Evolutionary conservation across 2,113 vertebrate species (phyloP).

Genomic region (Apistogramma diplotaenia): DNA sequence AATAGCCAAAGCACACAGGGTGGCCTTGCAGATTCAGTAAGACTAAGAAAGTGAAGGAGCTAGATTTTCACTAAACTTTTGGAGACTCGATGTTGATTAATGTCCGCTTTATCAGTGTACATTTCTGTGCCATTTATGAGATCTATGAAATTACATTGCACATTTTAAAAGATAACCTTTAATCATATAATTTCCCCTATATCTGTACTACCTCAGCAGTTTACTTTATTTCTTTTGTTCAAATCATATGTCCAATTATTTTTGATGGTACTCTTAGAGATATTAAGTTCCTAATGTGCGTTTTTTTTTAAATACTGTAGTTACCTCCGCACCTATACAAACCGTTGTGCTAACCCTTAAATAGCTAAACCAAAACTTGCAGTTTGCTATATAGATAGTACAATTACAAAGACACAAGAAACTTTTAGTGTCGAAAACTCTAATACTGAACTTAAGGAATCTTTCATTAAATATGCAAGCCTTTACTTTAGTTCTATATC

Average conservation of each 20-base stretch:
- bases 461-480: not conserved
- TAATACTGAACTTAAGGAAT: not conserved
- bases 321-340: constrained; percentile 27
- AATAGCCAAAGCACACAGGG: constrained; percentile 37
- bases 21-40: constrained; percentile 40
- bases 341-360: constrained; percentile 11
- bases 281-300: not conserved
- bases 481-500: not conserved
- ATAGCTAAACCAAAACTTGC: not conserved
- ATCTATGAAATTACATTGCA: not conserved
- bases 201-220: not conserved
- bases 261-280: constrained; percentile 20
- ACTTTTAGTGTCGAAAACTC: not conserved
- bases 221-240: not conserved
- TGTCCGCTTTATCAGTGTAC: not conserved
- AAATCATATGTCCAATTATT: constrained; percentile 13
- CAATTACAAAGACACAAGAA: not conserved
- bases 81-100: constrained; percentile 12
- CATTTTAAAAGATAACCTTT: constrained; percentile 10
- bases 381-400: not conserved
- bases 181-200: not conserved
- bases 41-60: constrained; percentile 1
- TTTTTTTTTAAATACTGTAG: constrained; percentile 5
- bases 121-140: not conserved
- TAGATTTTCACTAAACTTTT: constrained; percentile 15